Conservation (phyloP, 2,888 invertebrate species). For the Pedicia rivosa region DNA sequence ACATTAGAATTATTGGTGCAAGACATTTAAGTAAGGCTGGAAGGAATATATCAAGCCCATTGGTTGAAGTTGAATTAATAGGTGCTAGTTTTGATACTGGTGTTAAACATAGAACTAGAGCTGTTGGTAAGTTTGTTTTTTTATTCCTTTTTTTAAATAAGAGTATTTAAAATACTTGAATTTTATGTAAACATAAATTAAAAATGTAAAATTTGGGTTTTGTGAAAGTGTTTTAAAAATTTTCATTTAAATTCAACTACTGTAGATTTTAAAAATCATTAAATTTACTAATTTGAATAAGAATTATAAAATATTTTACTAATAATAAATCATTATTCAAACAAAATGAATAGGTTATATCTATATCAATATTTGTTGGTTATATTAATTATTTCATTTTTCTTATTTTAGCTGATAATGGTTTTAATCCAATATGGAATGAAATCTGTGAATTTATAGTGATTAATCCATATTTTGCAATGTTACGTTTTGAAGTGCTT, state of each 20-base stretch:
- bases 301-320: too few relatives aligned
- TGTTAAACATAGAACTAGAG: slow-evolving; percentile 71
- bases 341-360: too few relatives aligned
- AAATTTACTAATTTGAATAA: too few relatives aligned
- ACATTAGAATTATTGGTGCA: slow-evolving; percentile 71
- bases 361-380: too few relatives aligned
- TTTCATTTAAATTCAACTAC: too few relatives aligned
- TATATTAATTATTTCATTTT: too few relatives aligned
- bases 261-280: too few relatives aligned
- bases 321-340: too few relatives aligned
- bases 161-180: too few relatives aligned
- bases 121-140: slow-evolving; percentile 47
- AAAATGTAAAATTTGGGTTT: too few relatives aligned
- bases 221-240: too few relatives aligned
- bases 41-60: slow-evolving; percentile 74
- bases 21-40: slow-evolving; percentile 75
- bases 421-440: slow-evolving; percentile 87
- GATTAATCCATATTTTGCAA: slow-evolving; percentile 63
- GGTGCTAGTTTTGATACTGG: slow-evolving; percentile 78
- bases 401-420: slow-evolving; percentile 62
- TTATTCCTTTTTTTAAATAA: not conserved
- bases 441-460: slow-evolving; percentile 73
- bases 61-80: slow-evolving; percentile 78
- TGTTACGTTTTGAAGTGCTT: slow-evolving; percentile 75
- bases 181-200: too few relatives aligned